Conservation (phyloP, 2,888 invertebrate genomes). For the Philaethria dido region DNA sequence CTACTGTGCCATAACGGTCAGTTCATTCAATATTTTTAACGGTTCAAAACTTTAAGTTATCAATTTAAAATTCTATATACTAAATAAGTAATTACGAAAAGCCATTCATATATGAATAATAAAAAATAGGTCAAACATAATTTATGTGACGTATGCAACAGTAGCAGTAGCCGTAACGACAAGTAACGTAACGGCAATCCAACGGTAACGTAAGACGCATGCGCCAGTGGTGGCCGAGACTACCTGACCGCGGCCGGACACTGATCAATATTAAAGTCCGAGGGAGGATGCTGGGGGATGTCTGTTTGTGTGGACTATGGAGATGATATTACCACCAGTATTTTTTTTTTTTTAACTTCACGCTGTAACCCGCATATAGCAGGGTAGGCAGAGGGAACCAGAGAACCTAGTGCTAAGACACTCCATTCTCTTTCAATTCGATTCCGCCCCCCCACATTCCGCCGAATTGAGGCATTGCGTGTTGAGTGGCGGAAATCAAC, state of each 20-base stretch:
- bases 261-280: constrained; percentile 85
- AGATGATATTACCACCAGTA: constrained; percentile 56
- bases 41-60: too few relatives aligned
- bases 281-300: constrained; percentile 81
- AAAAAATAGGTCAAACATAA: not conserved
- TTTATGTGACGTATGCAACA: not conserved
- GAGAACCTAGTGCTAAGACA: too few relatives aligned
- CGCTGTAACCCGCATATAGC: too few relatives aligned
- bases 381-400: too few relatives aligned
- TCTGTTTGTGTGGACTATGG: constrained; percentile 79
- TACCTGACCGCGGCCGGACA: constrained; percentile 84
- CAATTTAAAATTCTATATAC: not conserved
- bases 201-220: constrained; percentile 62
- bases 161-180: not conserved
- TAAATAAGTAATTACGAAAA: too few relatives aligned
- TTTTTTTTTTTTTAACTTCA: not conserved
- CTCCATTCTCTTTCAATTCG: too few relatives aligned
- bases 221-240: constrained; percentile 72
- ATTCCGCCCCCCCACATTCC: too few relatives aligned
- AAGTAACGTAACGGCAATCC: constrained; percentile 17
- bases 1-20: too few relatives aligned
- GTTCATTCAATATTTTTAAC: too few relatives aligned
- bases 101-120: not conserved
- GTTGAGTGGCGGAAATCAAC: too few relatives aligned
- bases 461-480: too few relatives aligned